phyloP scores from a whole-genome alignment of 2,797 vertebrate species.

The Glyptemys insculpta region DNA sequence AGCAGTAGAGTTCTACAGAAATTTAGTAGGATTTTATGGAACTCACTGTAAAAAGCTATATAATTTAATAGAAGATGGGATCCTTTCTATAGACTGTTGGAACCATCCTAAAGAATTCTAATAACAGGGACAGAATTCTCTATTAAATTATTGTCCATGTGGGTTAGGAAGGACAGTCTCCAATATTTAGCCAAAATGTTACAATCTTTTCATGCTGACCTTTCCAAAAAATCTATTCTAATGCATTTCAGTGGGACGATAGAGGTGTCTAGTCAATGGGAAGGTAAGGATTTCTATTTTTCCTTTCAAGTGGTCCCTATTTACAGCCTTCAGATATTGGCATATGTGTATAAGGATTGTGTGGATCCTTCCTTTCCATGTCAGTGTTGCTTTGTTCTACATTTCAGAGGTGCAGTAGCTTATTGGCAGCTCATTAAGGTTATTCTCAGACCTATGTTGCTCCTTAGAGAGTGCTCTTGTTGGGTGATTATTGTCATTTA shows the following conservation, averaged over 20 bases:
- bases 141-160: not conserved
- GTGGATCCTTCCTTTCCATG: not conserved
- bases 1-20: not conserved
- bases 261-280: not conserved
- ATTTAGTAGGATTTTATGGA: not conserved
- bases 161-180: not conserved
- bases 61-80: not conserved
- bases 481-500: not conserved
- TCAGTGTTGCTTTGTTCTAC: fast-evolving
- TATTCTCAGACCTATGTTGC: not conserved
- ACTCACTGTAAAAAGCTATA: not conserved
- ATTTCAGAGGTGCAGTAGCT: not conserved
- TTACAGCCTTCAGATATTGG: fast-evolving
- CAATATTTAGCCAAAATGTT: not conserved
- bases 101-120: not conserved
- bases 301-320: not conserved
- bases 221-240: not conserved
- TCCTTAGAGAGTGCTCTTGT: not conserved
- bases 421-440: not conserved
- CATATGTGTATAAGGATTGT: not conserved
- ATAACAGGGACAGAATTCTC: not conserved
- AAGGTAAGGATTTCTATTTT: not conserved
- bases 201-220: fast-evolving
- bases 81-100: not conserved
- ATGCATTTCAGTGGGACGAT: not conserved